phyloP scores from a whole-genome alignment of 64 coral and sea anemone genomes.

The Orbicella faveolata region DNA sequence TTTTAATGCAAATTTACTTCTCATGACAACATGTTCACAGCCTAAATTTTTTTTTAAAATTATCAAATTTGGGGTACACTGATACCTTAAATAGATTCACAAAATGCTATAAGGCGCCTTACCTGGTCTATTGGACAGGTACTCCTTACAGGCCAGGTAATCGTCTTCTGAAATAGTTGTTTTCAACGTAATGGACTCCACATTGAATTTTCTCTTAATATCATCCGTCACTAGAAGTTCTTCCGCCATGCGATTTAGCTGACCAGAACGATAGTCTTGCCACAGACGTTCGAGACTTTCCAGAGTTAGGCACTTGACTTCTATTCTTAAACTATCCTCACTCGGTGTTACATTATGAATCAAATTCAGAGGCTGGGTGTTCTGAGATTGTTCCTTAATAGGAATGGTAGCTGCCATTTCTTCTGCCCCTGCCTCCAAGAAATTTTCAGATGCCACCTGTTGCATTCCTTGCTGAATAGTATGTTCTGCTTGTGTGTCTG shows the following conservation, averaged over 20 bases:
- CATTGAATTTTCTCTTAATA: background rate
- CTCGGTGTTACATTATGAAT: background rate
- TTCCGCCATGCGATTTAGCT: background rate
- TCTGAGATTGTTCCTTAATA: background rate
- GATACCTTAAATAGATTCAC: too few species aligned
- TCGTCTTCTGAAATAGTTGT: background rate
- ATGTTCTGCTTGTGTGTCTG: background rate
- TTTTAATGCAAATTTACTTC: too few species aligned
- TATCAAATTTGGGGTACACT: too few species aligned
- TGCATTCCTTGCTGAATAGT: background rate
- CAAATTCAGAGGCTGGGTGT: too few species aligned
- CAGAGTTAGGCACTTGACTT: background rate
- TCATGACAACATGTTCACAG: too few species aligned
- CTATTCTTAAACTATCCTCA: background rate
- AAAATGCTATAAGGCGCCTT: background rate
- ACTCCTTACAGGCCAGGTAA: background rate
- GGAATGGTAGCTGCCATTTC: background rate
- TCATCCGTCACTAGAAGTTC: background rate
- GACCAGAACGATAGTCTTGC: conserved; percentile 7
- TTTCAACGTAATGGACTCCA: background rate
- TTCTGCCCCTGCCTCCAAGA: background rate
- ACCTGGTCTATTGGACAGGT: background rate
- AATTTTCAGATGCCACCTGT: background rate
- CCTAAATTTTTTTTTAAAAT: too few species aligned
- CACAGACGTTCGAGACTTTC: conserved; percentile 2